Base-by-base conservation (phyloP, 1,140 invertebrate genomes). In the Helicoverpa armigera region DNA sequence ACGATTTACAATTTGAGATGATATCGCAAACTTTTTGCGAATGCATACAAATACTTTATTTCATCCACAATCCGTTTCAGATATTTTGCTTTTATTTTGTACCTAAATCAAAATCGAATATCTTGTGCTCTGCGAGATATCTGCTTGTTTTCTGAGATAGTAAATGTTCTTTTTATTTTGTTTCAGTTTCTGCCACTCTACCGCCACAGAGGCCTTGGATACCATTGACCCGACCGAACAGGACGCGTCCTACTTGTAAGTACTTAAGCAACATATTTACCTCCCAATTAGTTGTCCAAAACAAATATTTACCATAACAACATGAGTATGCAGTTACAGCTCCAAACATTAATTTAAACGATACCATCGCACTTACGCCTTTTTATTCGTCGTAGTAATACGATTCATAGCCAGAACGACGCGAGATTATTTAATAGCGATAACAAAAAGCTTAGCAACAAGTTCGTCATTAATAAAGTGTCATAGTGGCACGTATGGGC, bases 191-290 rank as follows among this genome's bases (percentile, higher is more conserved):
- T 89, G 97, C 97, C 83, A 97, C 97, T 86, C 96, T 97, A 91
- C 98, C 98, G 79, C 98, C 98, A 65, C 97, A 98, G 89, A 96
- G 98, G 94, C 98, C 98, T 91, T 99, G 98, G 98, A 98, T 99
- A 90, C 98, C 98, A 69, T 95, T 99, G 86, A 97, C 97, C 63
- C 96, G 98, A 94, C 98, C 98, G 60, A 98, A 98, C 89, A 97
- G 97, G 95, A 97, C 96, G 88, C 97, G 97, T 95, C 98, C 98
- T 85, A 97, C 97, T 89, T 98, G 98, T 98, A 96, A 98, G 97
- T 98, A 92, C 72, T 29, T 9, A 60, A 60, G 16, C 29, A 29
- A 23, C 18, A 61, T 29, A 31, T 61, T 61, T 35, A 56, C 53
- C 48, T 53, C 48, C 53, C 13, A 79, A 54, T 72, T 54, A 54